Evolutionary conservation across 1,140 invertebrate genomes (phyloP).

Genomic region (Asbolus verrucosus): DNA sequence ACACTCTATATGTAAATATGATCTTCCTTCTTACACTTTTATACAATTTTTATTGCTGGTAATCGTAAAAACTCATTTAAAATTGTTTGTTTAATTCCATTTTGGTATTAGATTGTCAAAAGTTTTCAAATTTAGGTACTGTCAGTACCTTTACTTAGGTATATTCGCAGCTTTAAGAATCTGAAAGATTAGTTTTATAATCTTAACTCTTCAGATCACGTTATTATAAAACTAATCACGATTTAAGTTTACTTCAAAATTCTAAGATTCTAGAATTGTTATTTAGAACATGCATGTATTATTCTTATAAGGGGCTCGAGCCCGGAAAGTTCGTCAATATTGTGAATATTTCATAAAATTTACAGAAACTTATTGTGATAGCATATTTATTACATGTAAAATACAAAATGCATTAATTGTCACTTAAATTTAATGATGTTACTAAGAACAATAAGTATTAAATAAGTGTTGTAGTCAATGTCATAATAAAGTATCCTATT

Average conservation of each 20-base stretch:
- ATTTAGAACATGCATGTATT: constrained; percentile 26
- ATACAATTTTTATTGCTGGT: no score
- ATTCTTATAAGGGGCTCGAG: constrained; percentile 16
- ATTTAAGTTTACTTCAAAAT: constrained; percentile 17
- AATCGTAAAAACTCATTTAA: no score
- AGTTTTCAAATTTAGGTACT: no score
- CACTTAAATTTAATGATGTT: constrained; percentile 41
- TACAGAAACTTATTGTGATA: constrained; percentile 45
- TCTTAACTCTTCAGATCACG: no score
- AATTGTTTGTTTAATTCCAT: no score
- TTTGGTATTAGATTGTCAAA: no score
- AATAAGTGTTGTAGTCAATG: constrained; percentile 43
- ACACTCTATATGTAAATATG: constrained; percentile 13
- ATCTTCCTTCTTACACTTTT: constrained; percentile 1
- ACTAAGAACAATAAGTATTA: constrained; percentile 44
- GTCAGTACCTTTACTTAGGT: no score
- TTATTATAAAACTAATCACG: no score
- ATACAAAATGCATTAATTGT: constrained; percentile 24
- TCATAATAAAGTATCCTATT: constrained; percentile 38
- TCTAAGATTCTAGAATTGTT: constrained; percentile 19
- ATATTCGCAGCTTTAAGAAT: no score
- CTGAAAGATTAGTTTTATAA: no score
- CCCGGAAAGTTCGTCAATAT: constrained; percentile 39
- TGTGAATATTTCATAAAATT: constrained; percentile 46
- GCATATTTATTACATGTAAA: constrained; percentile 36